Evolutionary conservation across 2,888 invertebrate genomes (phyloP), one percentile per base, ranked within the genome.

Genomic region (Dorcus hopei): DNA sequence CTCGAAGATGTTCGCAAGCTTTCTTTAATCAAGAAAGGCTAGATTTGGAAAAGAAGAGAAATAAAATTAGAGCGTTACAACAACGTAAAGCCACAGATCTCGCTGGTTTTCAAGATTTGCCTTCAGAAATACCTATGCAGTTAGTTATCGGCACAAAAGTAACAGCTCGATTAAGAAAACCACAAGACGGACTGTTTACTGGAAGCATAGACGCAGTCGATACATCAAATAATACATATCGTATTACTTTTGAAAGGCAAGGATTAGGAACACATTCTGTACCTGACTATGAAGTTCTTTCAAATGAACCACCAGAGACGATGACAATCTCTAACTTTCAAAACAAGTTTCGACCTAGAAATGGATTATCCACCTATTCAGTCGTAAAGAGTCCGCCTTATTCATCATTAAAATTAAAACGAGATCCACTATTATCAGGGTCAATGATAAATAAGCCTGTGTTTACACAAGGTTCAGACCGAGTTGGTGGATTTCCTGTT

Each of bases 21-120:
- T 99, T 99, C 77, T 97, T 99, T 79, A 88, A 89, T 65, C 98
- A 99, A 80, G 99, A 99, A 77, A 83, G 98, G 47, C 84, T 87
- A 62, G 94, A 96, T 67, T 80, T 99, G 57, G 94, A 96, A 69
- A 85, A 91, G 42, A 95, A 95, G 78, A 83, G 98, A 16, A 90
- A 90, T 72, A 90, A 96, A 72, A 96, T 99, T 66, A 85, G 98
- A 54, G 88, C 91, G 69, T 82, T 99, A 58, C 98, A 98, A 74
- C 95, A 96, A 69, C 84, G 96, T 48, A 96, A 96, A 80, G 85
- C 87, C 1, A 87, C 88, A 6, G 93, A 92, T 72, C 80, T 91
- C 38, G 86, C 86, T 63, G 80, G 76, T 65, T 85, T 86, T 65
- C 92, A 93, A 78, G 97, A 97, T 80, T 82, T 97, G 68, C 97